A percentile compares a stretch with the other conserved stretches of the same genome.
These are phyloP conservation scores for Etheostoma cragini DNA, from an alignment of 2,113 vertebrate species.

Conservation along the genomic window DNA sequence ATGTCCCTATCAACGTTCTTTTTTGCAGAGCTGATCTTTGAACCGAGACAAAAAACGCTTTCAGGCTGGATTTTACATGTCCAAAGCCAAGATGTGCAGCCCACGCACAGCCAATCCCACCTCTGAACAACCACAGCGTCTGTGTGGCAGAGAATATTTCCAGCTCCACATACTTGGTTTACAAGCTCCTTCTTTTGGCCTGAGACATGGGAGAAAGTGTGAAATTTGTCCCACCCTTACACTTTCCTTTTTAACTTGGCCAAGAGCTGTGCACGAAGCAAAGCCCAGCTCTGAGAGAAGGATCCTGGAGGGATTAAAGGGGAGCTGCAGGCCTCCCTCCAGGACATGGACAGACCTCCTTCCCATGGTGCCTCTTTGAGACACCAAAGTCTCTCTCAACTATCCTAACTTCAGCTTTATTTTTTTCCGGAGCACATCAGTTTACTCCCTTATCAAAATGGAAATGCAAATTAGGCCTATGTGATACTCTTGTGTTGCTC, in stretches of 20 bases:
- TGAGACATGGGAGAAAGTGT: constrained; percentile 71
- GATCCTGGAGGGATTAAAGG: constrained; percentile 69
- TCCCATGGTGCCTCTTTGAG: constrained; percentile 48
- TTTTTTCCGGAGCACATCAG: not conserved
- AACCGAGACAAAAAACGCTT: constrained; percentile 7
- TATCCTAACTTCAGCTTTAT: constrained; percentile 26
- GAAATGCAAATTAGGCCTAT: constrained; percentile 16
- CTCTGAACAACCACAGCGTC: constrained; percentile 5
- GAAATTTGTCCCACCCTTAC: constrained; percentile 66
- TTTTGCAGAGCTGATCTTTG: not conserved
- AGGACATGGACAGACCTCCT: constrained; percentile 54
- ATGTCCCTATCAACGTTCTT: not conserved
- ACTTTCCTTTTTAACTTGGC: constrained; percentile 67
- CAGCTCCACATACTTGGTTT: constrained; percentile 45
- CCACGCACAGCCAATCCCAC: not conserved
- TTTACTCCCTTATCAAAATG: constrained; percentile 6
- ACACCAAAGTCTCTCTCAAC: constrained; percentile 11
- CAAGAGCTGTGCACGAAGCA: constrained; percentile 65
- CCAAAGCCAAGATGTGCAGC: not conserved
- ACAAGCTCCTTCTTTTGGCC: constrained; percentile 58
- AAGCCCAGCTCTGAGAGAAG: constrained; percentile 62
- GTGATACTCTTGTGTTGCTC: not conserved
- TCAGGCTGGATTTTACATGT: not conserved
- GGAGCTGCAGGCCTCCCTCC: constrained; percentile 67
- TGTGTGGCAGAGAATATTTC: constrained; percentile 32